Percentiles rank a stretch among this genome's conserved stretches.
Conservation (phyloP, 2,113 vertebrate species). For the Porphyrio hochstetteri region DNA sequence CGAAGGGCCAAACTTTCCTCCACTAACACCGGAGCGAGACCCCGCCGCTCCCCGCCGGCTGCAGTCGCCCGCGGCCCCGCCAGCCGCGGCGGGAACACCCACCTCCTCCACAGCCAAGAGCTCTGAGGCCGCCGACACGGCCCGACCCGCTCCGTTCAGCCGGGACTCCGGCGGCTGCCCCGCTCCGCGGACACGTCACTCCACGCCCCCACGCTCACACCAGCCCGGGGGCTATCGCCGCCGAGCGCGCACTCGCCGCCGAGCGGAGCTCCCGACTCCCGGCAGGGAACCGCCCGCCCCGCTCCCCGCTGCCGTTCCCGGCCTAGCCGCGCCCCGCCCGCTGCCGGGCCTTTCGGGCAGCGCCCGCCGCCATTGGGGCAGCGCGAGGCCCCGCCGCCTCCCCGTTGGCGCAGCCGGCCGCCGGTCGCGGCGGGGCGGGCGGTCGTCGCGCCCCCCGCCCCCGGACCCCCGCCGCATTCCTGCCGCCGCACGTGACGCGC, state of each 20-base stretch:
- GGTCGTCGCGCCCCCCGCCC: background rate
- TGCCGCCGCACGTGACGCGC: background rate
- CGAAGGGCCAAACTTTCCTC: background rate
- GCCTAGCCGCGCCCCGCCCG: background rate
- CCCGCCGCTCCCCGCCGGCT: background rate
- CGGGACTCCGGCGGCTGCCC: background rate
- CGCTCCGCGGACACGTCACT: background rate
- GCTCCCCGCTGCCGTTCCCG: background rate
- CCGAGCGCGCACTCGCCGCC: background rate
- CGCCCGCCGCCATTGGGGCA: background rate
- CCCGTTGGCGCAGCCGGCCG: background rate
- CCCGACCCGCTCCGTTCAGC: background rate
- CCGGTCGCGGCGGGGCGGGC: background rate
- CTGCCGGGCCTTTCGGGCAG: background rate
- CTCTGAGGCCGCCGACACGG: background rate
- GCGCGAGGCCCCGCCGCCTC: background rate
- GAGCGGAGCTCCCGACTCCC: background rate
- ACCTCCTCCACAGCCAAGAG: background rate
- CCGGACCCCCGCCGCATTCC: background rate
- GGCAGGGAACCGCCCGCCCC: background rate
- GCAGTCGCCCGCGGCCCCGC: background rate
- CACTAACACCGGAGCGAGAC: background rate
- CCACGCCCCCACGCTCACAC: background rate
- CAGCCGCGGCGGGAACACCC: background rate
- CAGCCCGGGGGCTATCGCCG: background rate